A percentile compares a stretch with the other conserved stretches of the same genome.
Conservation (phyloP, 1,140 invertebrate genomes). For the Magallana ariakensis region DNA sequence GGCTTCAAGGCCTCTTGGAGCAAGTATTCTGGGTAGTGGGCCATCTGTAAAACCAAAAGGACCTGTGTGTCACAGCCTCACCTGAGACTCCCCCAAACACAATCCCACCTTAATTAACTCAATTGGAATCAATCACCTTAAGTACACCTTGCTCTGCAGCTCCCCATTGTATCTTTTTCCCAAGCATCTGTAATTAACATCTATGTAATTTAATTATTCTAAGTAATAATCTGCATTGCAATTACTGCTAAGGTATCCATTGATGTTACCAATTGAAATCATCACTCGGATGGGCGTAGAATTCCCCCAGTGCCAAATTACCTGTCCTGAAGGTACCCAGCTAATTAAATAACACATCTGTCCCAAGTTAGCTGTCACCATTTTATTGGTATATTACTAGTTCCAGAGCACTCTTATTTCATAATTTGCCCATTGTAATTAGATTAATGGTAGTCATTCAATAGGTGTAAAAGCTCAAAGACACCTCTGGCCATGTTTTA, state of each 20-base stretch:
- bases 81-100: background rate
- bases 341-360: conserved; percentile 35
- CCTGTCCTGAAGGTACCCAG: conserved; percentile 30
- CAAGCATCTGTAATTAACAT: conserved; percentile 21
- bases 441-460: conserved; percentile 26
- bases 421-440: conserved; percentile 29
- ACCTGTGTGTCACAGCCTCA: background rate
- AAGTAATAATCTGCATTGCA: conserved; percentile 26
- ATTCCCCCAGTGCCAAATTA: conserved; percentile 28
- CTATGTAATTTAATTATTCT: conserved; percentile 37
- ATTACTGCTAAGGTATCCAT: conserved; percentile 29
- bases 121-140: conserved; percentile 25
- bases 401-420: conserved; percentile 33
- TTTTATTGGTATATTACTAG: conserved; percentile 37
- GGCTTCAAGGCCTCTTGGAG: background rate
- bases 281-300: background rate
- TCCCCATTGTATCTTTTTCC: background rate
- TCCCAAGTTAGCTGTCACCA: conserved; percentile 12
- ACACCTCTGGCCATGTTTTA: conserved; percentile 19
- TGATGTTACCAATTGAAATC: conserved; percentile 27
- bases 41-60: background rate
- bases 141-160: conserved; percentile 23
- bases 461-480: conserved; percentile 4
- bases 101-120: conserved; percentile 29
- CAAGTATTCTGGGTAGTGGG: background rate